phyloP scores from a whole-genome alignment of 2,113 vertebrate genomes.

The Tauraco erythrolophus region DNA sequence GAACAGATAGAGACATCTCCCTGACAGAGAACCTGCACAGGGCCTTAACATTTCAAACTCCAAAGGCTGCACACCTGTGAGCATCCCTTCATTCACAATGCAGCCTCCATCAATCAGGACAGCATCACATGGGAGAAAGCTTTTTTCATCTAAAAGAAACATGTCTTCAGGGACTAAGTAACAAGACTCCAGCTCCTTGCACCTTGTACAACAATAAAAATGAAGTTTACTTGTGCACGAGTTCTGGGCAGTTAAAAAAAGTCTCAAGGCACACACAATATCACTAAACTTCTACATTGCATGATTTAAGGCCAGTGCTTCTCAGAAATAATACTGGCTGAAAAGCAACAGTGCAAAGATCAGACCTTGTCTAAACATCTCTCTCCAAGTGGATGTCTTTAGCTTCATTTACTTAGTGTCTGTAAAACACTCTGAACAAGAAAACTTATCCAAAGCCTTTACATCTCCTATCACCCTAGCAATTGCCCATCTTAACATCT shows the following conservation, averaged over 20 bases:
- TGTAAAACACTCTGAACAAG: background rate
- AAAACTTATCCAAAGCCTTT: background rate
- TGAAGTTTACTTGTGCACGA: background rate
- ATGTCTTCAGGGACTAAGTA: conserved; percentile 69
- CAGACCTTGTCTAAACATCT: background rate
- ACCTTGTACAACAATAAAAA: conserved; percentile 36
- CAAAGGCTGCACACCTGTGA: conserved; percentile 71
- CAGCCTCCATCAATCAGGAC: conserved; percentile 74
- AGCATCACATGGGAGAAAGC: conserved; percentile 69
- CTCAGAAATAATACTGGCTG: background rate
- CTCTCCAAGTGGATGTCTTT: background rate
- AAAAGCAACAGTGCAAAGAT: background rate
- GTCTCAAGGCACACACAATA: background rate
- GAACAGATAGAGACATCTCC: background rate
- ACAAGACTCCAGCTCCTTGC: conserved; percentile 59
- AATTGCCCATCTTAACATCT: background rate
- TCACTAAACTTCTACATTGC: background rate
- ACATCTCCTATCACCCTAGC: background rate
- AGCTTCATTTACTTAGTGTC: background rate
- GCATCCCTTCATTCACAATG: conserved; percentile 76
- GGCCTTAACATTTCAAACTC: background rate
- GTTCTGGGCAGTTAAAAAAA: background rate
- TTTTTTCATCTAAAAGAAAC: conserved; percentile 60
- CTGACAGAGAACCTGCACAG: background rate
- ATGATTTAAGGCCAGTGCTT: background rate